Conservation (phyloP, 2,888 invertebrate species). For the Orchestes rusci region DNA sequence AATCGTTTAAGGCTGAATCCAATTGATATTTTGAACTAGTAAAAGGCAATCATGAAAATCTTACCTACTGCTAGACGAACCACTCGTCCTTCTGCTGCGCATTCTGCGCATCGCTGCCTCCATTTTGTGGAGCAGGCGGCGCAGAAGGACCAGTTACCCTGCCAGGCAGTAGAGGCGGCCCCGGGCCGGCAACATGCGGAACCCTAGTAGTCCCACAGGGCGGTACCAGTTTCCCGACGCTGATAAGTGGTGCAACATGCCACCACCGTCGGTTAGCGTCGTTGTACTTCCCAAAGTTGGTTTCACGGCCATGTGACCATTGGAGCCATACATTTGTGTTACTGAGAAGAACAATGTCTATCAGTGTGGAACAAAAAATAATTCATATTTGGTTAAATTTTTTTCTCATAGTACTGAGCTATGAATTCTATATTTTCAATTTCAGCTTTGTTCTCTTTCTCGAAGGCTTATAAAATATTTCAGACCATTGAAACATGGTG, state of each 20-base stretch:
- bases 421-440: no score
- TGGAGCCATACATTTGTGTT: slow-evolving; percentile 68
- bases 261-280: slow-evolving; percentile 45
- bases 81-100: slow-evolving; percentile 86
- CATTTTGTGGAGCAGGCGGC: slow-evolving; percentile 43
- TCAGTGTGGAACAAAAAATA: no score
- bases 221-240: slow-evolving; percentile 91
- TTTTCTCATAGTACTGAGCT: no score
- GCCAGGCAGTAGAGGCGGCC: slow-evolving; percentile 68
- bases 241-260: slow-evolving; percentile 32
- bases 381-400: no score
- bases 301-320: slow-evolving; percentile 54
- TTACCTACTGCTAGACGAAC: slow-evolving; percentile 71
- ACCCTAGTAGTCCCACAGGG: slow-evolving; percentile 76
- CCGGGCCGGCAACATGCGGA: slow-evolving; percentile 56
- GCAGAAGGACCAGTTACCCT: slow-evolving; percentile 46
- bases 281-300: slow-evolving; percentile 49
- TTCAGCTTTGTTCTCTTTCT: no score
- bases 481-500: no score
- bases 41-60: no score
- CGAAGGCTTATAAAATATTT: no score
- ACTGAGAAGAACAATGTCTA: slow-evolving; percentile 55
- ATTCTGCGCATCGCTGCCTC: slow-evolving; percentile 50
- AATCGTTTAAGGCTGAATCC: no score
- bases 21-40: no score